These are phyloP conservation scores for Pantelozetes paolii DNA, from an alignment of 2,888 invertebrate genomes.

Conservation along the genomic window DNA sequence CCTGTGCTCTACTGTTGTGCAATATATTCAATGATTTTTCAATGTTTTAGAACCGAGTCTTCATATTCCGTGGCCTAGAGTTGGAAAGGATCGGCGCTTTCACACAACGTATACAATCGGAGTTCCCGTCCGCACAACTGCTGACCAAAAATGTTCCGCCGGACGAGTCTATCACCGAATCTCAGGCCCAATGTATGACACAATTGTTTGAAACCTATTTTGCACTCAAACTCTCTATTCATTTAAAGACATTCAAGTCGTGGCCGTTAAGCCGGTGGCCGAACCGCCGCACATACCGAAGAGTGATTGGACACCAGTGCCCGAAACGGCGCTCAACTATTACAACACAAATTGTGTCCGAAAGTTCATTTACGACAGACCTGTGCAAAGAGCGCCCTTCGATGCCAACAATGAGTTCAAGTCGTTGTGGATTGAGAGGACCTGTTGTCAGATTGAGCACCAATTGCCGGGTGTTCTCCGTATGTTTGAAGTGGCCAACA, in stretches of 20 bases:
- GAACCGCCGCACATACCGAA: constrained; percentile 55
- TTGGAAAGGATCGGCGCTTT: constrained; percentile 92
- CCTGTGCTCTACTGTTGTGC: neutral
- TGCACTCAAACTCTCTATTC: too few species aligned
- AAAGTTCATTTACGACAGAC: constrained; percentile 83
- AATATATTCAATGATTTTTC: neutral
- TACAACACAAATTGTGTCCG: constrained; percentile 86
- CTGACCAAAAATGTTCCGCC: constrained; percentile 88
- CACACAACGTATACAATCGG: constrained; percentile 83
- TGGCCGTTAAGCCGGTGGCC: constrained; percentile 84
- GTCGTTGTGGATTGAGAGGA: constrained; percentile 85
- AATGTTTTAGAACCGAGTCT: constrained; percentile 73
- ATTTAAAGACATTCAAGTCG: constrained; percentile 83
- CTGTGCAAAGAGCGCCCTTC: constrained; percentile 79
- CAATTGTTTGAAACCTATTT: neutral
- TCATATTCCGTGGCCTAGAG: constrained; percentile 89
- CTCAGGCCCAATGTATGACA: constrained; percentile 68
- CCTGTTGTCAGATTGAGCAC: constrained; percentile 73
- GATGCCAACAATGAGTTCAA: constrained; percentile 95
- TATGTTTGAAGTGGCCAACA: constrained; percentile 81
- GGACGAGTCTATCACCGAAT: constrained; percentile 75
- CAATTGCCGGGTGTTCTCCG: constrained; percentile 83
- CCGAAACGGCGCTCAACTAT: constrained; percentile 79
- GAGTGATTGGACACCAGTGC: constrained; percentile 58
- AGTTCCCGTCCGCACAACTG: constrained; percentile 90